These are phyloP conservation scores for Trichacis sp. DNA, from an alignment of 2,888 invertebrate genomes.

Conservation along the genomic window DNA sequence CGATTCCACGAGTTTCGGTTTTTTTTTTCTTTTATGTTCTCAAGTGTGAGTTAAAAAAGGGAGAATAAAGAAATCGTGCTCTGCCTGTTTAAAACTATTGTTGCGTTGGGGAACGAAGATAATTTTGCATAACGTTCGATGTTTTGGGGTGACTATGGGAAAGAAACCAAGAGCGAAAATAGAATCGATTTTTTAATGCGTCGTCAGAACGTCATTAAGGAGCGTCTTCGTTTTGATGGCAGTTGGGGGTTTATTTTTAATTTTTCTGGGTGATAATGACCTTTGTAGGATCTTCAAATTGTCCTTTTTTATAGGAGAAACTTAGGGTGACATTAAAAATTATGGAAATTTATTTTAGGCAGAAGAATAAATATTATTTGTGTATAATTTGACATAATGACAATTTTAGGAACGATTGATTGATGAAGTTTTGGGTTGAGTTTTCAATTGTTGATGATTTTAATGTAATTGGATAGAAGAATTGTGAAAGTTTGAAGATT, in stretches of 20 bases:
- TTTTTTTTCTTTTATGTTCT: background rate
- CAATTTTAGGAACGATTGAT: too few species aligned
- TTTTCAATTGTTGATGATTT: too few species aligned
- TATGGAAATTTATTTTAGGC: too few species aligned
- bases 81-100: background rate
- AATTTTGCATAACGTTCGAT: background rate
- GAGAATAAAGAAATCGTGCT: background rate
- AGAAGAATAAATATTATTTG: too few species aligned
- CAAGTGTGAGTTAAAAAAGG: background rate
- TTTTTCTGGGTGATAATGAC: background rate
- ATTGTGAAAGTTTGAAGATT: too few species aligned
- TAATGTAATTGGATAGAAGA: too few species aligned
- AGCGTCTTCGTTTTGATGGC: background rate
- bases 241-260: background rate
- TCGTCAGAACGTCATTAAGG: conserved; percentile 3
- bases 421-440: too few species aligned
- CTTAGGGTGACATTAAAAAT: too few species aligned
- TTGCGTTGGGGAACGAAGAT: background rate
- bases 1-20: background rate
- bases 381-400: too few species aligned
- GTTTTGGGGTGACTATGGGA: background rate
- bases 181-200: background rate
- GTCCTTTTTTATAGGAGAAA: too few species aligned
- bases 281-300: background rate
- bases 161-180: background rate